Evolutionary conservation across 2,113 vertebrate species (phyloP).

Genomic region (Castor canadensis): DNA sequence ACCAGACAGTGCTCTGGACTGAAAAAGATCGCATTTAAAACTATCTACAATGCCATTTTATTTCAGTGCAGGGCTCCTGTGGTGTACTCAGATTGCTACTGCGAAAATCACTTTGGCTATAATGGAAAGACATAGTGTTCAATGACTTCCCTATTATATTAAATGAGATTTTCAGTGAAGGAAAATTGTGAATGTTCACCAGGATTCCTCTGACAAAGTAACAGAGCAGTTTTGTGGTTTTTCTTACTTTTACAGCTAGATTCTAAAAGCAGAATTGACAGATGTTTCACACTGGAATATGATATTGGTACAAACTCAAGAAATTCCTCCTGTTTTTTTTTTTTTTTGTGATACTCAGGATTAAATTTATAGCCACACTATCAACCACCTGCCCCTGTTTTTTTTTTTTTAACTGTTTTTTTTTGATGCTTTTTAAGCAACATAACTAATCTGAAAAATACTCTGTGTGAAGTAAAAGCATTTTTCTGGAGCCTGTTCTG

Average conservation of each 20-base stretch:
- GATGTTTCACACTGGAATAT: background rate
- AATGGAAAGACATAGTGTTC: constrained; percentile 62
- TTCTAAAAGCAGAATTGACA: background rate
- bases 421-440: background rate
- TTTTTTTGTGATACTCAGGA: background rate
- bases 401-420: background rate
- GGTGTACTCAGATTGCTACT: constrained; percentile 32
- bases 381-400: too few relatives aligned
- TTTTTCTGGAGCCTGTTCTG: background rate
- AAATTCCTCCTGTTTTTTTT: background rate
- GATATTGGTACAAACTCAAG: background rate
- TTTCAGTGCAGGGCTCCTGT: constrained; percentile 17
- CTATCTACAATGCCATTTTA: background rate
- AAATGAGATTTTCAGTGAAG: constrained; percentile 30
- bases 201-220: constrained; percentile 22
- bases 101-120: constrained; percentile 60
- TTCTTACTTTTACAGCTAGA: background rate
- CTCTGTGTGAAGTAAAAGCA: background rate
- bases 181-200: background rate
- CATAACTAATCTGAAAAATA: background rate
- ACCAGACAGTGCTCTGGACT: constrained; percentile 1
- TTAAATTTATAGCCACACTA: too few relatives aligned
- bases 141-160: constrained; percentile 35
- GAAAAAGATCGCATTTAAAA: background rate
- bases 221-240: background rate